Evolutionary conservation across 2,113 vertebrate genomes (phyloP).

Genomic region (Baryphthengus martii): DNA sequence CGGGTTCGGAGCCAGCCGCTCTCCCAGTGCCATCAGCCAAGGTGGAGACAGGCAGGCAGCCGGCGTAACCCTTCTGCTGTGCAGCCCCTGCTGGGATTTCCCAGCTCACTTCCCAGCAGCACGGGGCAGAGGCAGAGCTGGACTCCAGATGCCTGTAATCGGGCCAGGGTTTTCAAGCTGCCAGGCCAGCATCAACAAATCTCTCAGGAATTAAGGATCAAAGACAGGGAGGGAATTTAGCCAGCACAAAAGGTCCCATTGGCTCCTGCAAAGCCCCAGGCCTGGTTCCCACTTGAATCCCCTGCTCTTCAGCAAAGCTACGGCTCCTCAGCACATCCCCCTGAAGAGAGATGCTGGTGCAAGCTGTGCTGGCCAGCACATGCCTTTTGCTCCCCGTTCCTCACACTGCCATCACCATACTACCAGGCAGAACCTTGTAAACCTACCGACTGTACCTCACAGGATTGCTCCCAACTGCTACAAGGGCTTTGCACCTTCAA

Average conservation of each 20-base stretch:
- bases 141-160: background rate
- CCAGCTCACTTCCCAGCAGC: background rate
- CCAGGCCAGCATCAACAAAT: background rate
- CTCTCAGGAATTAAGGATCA: background rate
- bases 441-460: too few species aligned
- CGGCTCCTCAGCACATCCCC: background rate
- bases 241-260: background rate
- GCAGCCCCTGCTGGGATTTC: background rate
- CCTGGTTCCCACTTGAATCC: background rate
- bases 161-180: background rate
- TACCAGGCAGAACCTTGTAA: too few species aligned
- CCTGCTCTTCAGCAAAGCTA: background rate
- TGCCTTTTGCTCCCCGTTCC: too few species aligned
- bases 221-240: background rate
- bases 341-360: background rate
- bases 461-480: too few species aligned
- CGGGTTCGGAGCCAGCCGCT: background rate
- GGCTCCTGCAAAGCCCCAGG: background rate
- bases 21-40: rapidly evolving
- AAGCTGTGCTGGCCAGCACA: too few species aligned
- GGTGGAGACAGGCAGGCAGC: background rate
- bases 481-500: too few species aligned
- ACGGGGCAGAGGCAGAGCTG: background rate
- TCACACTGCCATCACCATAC: too few species aligned
- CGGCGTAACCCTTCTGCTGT: rapidly evolving